Evolutionary conservation across 2,797 vertebrate species (phyloP).

Genomic region (Remorina albescens): DNA sequence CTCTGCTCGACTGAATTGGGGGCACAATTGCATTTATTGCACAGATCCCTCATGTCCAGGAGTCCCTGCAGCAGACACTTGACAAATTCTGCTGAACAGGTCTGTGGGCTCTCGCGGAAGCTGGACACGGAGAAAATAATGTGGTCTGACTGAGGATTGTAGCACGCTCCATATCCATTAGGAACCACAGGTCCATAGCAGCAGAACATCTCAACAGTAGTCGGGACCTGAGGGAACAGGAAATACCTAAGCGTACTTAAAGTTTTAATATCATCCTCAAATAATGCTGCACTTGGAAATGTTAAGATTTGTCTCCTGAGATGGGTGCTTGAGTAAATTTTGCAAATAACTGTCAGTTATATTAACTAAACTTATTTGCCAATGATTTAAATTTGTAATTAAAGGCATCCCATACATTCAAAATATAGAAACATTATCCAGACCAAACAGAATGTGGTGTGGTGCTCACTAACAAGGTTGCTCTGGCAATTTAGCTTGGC

Average conservation of each 20-base stretch:
- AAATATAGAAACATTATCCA: neutral
- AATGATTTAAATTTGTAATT: too few species aligned
- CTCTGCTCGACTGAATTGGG: constrained; percentile 12
- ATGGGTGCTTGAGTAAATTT: neutral
- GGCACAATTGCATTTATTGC: constrained; percentile 67
- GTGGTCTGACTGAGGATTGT: constrained; percentile 93
- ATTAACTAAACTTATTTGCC: neutral
- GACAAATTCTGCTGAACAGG: constrained; percentile 87
- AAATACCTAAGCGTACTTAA: neutral
- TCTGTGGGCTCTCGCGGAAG: constrained; percentile 89
- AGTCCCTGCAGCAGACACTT: constrained; percentile 88
- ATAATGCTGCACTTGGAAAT: neutral
- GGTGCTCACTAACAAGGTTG: neutral
- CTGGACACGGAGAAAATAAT: constrained; percentile 95
- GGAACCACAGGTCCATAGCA: constrained; percentile 97
- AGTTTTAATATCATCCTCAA: constrained; percentile 14
- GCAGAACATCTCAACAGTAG: constrained; percentile 95
- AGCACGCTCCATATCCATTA: constrained; percentile 93
- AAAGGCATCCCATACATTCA: neutral
- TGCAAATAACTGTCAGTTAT: neutral
- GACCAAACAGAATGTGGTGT: neutral
- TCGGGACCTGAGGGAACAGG: constrained; percentile 89
- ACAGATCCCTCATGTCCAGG: constrained; percentile 89
- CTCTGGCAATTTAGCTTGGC: neutral
- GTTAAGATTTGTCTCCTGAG: neutral